Conservation (phyloP, 2,888 invertebrate species). For the Caenorhabditis macrosperma region DNA sequence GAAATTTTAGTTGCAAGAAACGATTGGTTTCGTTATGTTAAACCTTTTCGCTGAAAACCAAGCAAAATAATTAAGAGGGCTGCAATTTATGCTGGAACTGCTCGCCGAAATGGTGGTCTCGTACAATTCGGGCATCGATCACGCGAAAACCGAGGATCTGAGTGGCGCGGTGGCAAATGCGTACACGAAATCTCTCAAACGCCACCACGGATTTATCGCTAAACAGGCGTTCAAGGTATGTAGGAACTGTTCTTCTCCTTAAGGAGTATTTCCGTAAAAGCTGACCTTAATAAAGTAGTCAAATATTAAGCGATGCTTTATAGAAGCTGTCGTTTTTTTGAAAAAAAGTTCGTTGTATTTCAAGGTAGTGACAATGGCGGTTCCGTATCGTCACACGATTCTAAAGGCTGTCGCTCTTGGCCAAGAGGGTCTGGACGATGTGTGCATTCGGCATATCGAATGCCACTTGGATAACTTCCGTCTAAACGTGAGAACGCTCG, state of each 20-base stretch:
- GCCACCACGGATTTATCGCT: constrained; percentile 78
- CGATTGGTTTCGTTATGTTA: not conserved
- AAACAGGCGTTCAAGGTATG: constrained; percentile 77
- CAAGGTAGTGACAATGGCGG: constrained; percentile 76
- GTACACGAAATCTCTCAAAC: constrained; percentile 75
- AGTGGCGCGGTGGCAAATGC: constrained; percentile 67
- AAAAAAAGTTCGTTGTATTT: constrained; percentile 11
- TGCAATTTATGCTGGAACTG: constrained; percentile 79
- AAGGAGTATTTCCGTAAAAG: too few relatives aligned
- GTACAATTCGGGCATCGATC: constrained; percentile 63
- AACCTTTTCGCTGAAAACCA: not conserved
- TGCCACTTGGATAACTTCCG: constrained; percentile 77
- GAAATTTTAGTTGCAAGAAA: too few relatives aligned
- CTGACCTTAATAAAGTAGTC: too few relatives aligned
- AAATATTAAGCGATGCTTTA: constrained; percentile 1
- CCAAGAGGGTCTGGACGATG: constrained; percentile 76
- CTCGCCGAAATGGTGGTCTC: constrained; percentile 72
- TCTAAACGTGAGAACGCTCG: constrained; percentile 73
- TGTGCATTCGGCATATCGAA: constrained; percentile 77
- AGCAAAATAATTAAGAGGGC: constrained; percentile 67
- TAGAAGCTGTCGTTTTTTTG: not conserved
- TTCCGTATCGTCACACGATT: constrained; percentile 76
- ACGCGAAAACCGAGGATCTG: constrained; percentile 72
- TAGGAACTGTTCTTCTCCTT: too few relatives aligned
- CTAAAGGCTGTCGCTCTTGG: constrained; percentile 78